Evolutionary conservation across 2,797 vertebrate species (phyloP).

Genomic region (Sebastes dallii): DNA sequence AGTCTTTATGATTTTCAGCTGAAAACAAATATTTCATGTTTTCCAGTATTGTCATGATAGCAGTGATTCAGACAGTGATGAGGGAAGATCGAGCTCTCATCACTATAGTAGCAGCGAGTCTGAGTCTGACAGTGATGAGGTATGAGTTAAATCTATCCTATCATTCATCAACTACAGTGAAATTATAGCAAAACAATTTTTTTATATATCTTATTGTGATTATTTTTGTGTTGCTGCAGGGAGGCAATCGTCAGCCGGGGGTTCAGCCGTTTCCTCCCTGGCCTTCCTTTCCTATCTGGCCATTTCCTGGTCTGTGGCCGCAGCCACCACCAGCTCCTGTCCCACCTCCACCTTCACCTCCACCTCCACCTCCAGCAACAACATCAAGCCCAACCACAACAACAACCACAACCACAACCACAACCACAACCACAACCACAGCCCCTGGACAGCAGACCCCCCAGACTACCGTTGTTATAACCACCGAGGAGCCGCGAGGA

Average conservation of each 20-base stretch:
- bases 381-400: neutral
- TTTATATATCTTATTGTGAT: neutral
- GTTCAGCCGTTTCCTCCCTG: neutral
- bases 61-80: slow-evolving; percentile 49
- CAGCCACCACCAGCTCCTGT: neutral
- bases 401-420: neutral
- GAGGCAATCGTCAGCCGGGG: accelerated
- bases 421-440: neutral
- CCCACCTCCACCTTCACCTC: neutral
- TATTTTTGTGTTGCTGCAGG: neutral
- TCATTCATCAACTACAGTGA: neutral
- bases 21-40: neutral
- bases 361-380: neutral
- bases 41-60: slow-evolving; percentile 47
- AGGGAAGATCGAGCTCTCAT: slow-evolving; percentile 32
- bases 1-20: neutral
- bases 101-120: slow-evolving; percentile 34
- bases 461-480: neutral
- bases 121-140: slow-evolving; percentile 73
- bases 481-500: slow-evolving; percentile 24
- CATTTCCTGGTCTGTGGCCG: slow-evolving; percentile 44
- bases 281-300: neutral
- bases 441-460: neutral
- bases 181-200: neutral
- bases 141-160: slow-evolving; percentile 15